Evolutionary conservation across 2,797 vertebrate species (phyloP).

Genomic region (Gymnothorax reevesii): DNA sequence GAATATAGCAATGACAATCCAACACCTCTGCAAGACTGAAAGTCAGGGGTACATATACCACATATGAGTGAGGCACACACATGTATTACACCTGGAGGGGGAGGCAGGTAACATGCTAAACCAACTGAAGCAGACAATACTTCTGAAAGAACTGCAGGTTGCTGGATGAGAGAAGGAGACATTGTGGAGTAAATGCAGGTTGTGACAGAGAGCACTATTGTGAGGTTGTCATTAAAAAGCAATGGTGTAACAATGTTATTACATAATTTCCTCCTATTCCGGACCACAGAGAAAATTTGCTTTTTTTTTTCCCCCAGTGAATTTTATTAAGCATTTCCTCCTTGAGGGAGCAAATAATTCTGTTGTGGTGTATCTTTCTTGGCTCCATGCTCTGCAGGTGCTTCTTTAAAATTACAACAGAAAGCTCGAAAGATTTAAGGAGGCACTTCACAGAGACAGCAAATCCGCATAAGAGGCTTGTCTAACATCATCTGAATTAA

Average conservation of each 20-base stretch:
- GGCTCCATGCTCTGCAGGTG: not conserved
- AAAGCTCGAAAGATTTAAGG: conserved; percentile 1
- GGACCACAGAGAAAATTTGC: not conserved
- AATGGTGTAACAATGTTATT: not conserved
- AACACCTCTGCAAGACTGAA: too few species aligned
- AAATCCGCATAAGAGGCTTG: conserved; percentile 9
- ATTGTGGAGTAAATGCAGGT: too few species aligned
- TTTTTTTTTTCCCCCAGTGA: not conserved
- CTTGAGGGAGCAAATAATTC: not conserved
- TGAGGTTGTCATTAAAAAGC: not conserved
- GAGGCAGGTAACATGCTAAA: too few species aligned
- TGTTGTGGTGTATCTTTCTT: not conserved
- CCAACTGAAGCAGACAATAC: too few species aligned
- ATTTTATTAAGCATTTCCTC: not conserved
- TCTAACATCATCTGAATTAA: not conserved
- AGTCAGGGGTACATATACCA: too few species aligned
- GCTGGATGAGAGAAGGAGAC: too few species aligned
- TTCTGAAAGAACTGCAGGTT: too few species aligned
- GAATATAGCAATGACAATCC: too few species aligned
- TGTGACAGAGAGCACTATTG: too few species aligned
- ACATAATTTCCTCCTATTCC: not conserved
- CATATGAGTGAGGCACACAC: too few species aligned
- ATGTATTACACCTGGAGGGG: too few species aligned
- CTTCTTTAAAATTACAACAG: not conserved
- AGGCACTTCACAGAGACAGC: not conserved